phyloP scores from a whole-genome alignment of 2,888 invertebrate species.

The Notodonta dromedarius region DNA sequence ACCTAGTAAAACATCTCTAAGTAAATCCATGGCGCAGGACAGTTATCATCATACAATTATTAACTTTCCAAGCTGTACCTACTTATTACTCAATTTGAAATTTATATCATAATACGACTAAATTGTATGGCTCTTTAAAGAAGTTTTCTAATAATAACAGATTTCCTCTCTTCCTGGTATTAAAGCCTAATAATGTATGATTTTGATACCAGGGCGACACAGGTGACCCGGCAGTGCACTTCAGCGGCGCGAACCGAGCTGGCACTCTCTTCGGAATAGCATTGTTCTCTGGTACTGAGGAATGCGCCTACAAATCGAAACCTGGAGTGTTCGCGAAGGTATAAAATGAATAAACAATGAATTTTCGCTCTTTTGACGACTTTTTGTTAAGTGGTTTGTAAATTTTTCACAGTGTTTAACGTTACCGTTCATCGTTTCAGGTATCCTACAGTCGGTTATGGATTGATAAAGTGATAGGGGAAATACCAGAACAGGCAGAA shows the following conservation, averaged over 20 bases:
- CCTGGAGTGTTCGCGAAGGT: constrained; percentile 79
- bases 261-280: constrained; percentile 75
- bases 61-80: too few species aligned
- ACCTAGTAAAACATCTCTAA: too few species aligned
- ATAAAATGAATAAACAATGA: constrained; percentile 9
- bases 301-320: constrained; percentile 74
- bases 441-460: constrained; percentile 69
- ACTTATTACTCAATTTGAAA: too few species aligned
- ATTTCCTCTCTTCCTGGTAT: too few species aligned
- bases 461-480: constrained; percentile 64
- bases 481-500: constrained; percentile 48
- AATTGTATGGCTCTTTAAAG: too few species aligned
- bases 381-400: not conserved
- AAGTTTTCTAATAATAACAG: too few species aligned
- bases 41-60: too few species aligned
- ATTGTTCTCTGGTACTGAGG: constrained; percentile 76
- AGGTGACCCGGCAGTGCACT: constrained; percentile 76
- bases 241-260: constrained; percentile 67
- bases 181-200: not conserved
- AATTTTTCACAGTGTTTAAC: not conserved
- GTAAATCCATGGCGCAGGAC: too few species aligned
- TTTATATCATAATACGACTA: too few species aligned
- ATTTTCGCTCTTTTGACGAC: not conserved
- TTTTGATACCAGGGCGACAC: constrained; percentile 68
- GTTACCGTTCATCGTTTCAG: constrained; percentile 43